Evolutionary conservation across 2,797 vertebrate genomes (phyloP).

Genomic region (Morelia viridis): DNA sequence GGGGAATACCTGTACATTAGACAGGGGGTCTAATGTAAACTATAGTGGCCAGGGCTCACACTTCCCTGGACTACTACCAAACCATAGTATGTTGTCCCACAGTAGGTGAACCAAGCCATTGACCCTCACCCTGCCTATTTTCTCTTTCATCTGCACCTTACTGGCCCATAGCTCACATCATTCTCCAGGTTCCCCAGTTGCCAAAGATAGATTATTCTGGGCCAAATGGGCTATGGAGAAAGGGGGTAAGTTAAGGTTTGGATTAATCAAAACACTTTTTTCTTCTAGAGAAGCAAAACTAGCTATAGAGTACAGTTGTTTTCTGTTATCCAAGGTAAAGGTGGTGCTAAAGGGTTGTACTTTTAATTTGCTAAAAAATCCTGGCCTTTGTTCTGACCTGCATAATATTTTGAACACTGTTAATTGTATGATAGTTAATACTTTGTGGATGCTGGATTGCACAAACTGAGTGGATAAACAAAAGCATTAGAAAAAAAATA

Average conservation of each 20-base stretch:
- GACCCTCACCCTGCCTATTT: background rate
- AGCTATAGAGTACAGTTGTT: conserved; percentile 13
- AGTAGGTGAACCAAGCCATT: background rate
- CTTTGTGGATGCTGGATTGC: conserved; percentile 70
- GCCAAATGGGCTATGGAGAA: background rate
- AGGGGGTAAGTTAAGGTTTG: background rate
- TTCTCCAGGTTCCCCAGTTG: background rate
- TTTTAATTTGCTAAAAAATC: conserved; percentile 62
- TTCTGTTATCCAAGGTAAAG: conserved; percentile 47
- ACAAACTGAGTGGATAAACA: conserved; percentile 69
- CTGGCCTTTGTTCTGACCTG: conserved; percentile 70
- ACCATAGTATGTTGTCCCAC: background rate
- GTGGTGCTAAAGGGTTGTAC: conserved; percentile 52
- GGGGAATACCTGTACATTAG: background rate
- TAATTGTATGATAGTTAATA: conserved; percentile 66
- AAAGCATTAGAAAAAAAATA: conserved; percentile 61
- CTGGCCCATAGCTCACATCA: background rate
- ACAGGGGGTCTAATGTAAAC: background rate
- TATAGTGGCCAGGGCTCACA: background rate
- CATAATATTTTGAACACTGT: conserved; percentile 56
- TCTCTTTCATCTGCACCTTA: background rate
- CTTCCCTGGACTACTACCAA: background rate
- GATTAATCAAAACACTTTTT: background rate
- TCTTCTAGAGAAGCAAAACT: background rate
- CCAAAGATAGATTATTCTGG: background rate